Percentiles rank a stretch among this genome's conserved stretches.
phyloP scores from a whole-genome alignment of 2,797 vertebrate species.

The Muscicapa comitata region DNA sequence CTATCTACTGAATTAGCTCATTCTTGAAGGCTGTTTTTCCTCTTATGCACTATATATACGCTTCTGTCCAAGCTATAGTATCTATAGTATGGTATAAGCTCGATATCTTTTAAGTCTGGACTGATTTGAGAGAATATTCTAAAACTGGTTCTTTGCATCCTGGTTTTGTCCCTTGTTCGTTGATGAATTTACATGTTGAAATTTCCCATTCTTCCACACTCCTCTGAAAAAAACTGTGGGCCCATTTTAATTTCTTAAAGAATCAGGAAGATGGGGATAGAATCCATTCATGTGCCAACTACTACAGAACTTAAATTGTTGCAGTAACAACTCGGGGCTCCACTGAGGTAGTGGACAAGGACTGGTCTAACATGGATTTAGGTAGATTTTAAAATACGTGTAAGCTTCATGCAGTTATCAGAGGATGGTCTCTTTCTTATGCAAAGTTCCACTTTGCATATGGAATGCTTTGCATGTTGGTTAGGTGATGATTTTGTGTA shows the following conservation, averaged over 20 bases:
- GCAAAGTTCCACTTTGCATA: neutral
- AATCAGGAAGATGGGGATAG: neutral
- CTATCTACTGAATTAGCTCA: neutral
- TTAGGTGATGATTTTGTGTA: neutral
- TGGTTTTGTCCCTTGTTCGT: neutral
- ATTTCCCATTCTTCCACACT: neutral
- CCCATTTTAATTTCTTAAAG: neutral
- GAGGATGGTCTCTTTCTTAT: neutral
- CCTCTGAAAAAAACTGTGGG: neutral
- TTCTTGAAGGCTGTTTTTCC: neutral
- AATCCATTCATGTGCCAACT: neutral
- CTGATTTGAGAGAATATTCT: neutral
- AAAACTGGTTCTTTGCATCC: neutral
- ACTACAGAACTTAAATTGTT: neutral
- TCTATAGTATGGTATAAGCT: neutral
- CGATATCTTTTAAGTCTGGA: neutral
- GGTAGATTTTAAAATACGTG: neutral
- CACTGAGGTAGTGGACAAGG: neutral
- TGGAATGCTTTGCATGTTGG: neutral
- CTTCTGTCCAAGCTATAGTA: neutral
- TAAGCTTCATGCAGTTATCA: neutral
- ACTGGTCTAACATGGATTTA: neutral
- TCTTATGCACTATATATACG: accelerated
- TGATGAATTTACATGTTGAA: neutral
- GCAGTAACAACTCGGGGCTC: neutral